phyloP scores from a whole-genome alignment of 2,797 vertebrate genomes.

The Phyllotis vaccarum region DNA sequence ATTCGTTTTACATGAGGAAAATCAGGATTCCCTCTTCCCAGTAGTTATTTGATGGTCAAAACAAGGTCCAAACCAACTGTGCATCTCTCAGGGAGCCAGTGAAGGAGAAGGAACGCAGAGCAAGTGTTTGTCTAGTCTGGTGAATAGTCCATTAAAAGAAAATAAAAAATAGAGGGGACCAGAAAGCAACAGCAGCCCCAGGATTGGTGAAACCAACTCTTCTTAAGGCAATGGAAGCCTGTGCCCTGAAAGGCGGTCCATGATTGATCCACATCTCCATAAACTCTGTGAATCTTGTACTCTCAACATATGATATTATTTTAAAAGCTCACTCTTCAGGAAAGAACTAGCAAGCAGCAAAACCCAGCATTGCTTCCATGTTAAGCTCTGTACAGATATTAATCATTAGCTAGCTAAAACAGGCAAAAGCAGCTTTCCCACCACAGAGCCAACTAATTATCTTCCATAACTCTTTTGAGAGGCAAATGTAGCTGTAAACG shows the following conservation, averaged over 20 bases:
- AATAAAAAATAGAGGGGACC: neutral
- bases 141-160: slow-evolving; percentile 73
- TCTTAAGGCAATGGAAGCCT: neutral
- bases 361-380: neutral
- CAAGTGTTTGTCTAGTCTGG: slow-evolving; percentile 75
- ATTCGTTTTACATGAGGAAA: slow-evolving; percentile 53
- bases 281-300: neutral
- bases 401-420: slow-evolving; percentile 64
- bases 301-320: slow-evolving; percentile 1
- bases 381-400: slow-evolving; percentile 66
- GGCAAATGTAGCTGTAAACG: slow-evolving; percentile 80
- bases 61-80: slow-evolving; percentile 75
- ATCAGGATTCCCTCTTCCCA: neutral
- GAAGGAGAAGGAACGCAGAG: slow-evolving; percentile 59
- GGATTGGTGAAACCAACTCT: neutral
- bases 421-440: slow-evolving; percentile 57
- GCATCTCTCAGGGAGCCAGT: slow-evolving; percentile 72
- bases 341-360: slow-evolving; percentile 27
- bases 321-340: slow-evolving; percentile 49
- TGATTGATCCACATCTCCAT: neutral
- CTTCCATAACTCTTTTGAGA: slow-evolving; percentile 82
- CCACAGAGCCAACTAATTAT: slow-evolving; percentile 65
- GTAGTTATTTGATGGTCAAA: slow-evolving; percentile 73
- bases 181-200: slow-evolving; percentile 30
- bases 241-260: slow-evolving; percentile 27